Conservation (phyloP, 2,888 invertebrate species). For the Lycophotia porphyrea region DNA sequence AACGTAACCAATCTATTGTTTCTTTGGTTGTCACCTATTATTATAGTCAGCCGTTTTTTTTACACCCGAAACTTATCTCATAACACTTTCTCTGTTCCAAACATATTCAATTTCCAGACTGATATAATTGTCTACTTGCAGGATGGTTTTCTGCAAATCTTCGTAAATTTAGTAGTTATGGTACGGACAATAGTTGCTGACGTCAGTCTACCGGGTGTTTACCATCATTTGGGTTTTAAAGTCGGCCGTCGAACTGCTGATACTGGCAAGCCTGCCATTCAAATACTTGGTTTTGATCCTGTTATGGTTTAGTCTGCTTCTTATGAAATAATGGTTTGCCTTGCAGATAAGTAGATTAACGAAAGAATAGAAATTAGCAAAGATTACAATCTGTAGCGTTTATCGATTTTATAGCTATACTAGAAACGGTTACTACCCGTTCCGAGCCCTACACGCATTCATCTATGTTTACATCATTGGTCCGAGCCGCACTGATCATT, state of each 20-base stretch:
- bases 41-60: neutral
- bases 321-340: neutral
- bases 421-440: constrained; percentile 49
- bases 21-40: constrained; percentile 2
- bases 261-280: constrained; percentile 11
- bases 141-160: neutral
- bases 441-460: constrained; percentile 64
- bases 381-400: constrained; percentile 32
- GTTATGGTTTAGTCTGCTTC: neutral
- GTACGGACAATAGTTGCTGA: neutral
- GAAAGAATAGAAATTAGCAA: constrained; percentile 19
- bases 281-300: constrained; percentile 6
- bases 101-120: neutral
- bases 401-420: constrained; percentile 35
- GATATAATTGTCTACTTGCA: neutral
- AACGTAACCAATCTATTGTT: constrained; percentile 14
- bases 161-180: neutral
- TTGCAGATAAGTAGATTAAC: neutral
- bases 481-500: constrained; percentile 77
- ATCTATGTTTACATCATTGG: constrained; percentile 79
- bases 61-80: neutral
- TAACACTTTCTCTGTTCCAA: constrained; percentile 5
- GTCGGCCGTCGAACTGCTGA: neutral
- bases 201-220: neutral
- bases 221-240: neutral